Conservation (phyloP, 35 echinoderm and acorn worm genomes). For the Apostichopus californicus region DNA sequence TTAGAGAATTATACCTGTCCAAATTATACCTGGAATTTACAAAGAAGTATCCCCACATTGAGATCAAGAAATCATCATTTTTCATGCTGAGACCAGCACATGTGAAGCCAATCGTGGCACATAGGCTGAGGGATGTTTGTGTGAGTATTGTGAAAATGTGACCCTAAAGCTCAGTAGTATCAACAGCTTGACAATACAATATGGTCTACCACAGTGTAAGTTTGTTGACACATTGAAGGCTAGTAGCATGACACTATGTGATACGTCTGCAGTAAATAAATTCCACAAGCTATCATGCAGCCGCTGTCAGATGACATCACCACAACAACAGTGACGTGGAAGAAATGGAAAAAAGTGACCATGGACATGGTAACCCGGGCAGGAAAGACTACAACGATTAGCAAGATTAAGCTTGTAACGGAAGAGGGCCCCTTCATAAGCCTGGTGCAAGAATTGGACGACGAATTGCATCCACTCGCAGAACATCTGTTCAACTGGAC, state of each 20-base stretch:
- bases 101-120: not conserved
- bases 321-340: not conserved
- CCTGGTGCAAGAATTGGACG: not conserved
- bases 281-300: too few species aligned
- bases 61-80: not conserved
- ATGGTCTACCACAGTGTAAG: not conserved
- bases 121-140: slow-evolving; percentile 1
- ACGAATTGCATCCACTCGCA: not conserved
- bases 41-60: not conserved
- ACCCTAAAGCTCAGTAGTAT: not conserved
- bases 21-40: not conserved
- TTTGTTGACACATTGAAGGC: not conserved
- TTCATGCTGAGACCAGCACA: not conserved
- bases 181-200: not conserved
- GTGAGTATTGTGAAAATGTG: slow-evolving; percentile 17
- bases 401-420: too few species aligned
- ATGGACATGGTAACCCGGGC: not conserved
- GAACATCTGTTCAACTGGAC: not conserved
- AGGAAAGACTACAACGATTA: too few species aligned
- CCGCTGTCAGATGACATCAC: too few species aligned
- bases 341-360: not conserved
- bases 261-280: not conserved
- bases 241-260: not conserved
- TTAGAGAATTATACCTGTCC: not conserved
- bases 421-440: not conserved